Evolutionary conservation across 2,113 vertebrate species (phyloP).

Genomic region (Hippotragus niger): DNA sequence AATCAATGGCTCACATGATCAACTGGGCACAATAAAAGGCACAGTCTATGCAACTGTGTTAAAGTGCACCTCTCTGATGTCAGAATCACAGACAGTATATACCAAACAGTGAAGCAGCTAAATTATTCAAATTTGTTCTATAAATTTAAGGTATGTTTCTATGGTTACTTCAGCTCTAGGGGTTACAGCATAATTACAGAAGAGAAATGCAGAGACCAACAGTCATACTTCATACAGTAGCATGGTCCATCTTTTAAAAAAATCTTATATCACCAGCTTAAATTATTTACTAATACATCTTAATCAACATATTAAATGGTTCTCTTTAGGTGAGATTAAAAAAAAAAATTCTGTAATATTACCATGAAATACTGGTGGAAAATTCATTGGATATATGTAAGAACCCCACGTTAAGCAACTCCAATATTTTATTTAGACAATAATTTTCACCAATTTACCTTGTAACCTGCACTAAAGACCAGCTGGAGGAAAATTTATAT

Average conservation of each 20-base stretch:
- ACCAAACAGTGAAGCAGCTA: neutral
- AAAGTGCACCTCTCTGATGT: neutral
- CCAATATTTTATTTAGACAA: conserved; percentile 11
- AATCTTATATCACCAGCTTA: neutral
- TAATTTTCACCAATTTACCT: conserved; percentile 37
- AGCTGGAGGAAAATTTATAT: conserved; percentile 30
- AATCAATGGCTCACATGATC: neutral
- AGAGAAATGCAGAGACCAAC: conserved; percentile 7
- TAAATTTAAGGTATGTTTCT: neutral
- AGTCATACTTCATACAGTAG: neutral
- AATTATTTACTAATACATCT: conserved; percentile 15
- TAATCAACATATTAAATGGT: conserved; percentile 18
- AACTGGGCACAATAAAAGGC: neutral
- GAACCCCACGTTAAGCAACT: conserved; percentile 13
- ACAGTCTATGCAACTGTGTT: neutral
- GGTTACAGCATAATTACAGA: neutral
- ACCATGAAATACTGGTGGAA: conserved; percentile 23
- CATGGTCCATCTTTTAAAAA: neutral
- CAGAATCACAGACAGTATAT: neutral
- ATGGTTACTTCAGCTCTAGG: neutral
- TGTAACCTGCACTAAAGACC: conserved; percentile 30
- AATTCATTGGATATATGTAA: neutral
- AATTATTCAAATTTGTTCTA: neutral
- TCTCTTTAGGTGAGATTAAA: conserved; percentile 23
- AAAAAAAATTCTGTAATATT: neutral